Percentiles rank a stretch among this genome's conserved stretches.
Conservation (phyloP, 2,797 vertebrate species). For the Oryzias dopingdopingensis region DNA sequence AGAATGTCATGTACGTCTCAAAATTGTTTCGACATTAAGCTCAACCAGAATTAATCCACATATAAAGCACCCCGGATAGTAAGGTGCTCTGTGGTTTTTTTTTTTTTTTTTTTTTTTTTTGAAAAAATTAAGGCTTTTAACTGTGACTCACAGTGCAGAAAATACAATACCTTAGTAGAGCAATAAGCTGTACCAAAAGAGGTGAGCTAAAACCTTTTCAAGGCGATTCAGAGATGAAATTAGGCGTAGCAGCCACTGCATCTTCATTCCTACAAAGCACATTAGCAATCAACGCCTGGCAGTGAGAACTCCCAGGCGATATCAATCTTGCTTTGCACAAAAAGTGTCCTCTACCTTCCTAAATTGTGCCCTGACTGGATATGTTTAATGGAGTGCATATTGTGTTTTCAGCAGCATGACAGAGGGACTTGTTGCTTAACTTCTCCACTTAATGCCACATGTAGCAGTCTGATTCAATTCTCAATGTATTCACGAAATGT, state of each 20-base stretch:
- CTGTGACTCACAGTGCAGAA: too few species aligned
- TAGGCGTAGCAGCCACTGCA: constrained; percentile 37
- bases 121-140: too few species aligned
- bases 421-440: constrained; percentile 63
- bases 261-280: constrained; percentile 44
- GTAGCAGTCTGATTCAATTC: constrained; percentile 68
- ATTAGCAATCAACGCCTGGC: constrained; percentile 57
- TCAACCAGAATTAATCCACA: too few species aligned
- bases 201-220: constrained; percentile 20
- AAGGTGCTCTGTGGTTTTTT: too few species aligned
- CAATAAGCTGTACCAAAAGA: constrained; percentile 9
- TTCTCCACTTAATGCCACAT: constrained; percentile 63
- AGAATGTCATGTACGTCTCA: too few species aligned
- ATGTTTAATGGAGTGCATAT: constrained; percentile 64
- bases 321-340: constrained; percentile 67
- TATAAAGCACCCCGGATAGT: too few species aligned
- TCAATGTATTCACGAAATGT: constrained; percentile 44
- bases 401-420: constrained; percentile 57
- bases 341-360: constrained; percentile 49
- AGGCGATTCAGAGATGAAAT: constrained; percentile 46
- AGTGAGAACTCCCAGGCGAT: constrained; percentile 40
- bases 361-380: constrained; percentile 46
- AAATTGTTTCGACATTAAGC: too few species aligned
- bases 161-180: too few species aligned
- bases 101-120: too few species aligned